phyloP scores from a whole-genome alignment of 2,797 vertebrate genomes.

The Periparus ater region DNA sequence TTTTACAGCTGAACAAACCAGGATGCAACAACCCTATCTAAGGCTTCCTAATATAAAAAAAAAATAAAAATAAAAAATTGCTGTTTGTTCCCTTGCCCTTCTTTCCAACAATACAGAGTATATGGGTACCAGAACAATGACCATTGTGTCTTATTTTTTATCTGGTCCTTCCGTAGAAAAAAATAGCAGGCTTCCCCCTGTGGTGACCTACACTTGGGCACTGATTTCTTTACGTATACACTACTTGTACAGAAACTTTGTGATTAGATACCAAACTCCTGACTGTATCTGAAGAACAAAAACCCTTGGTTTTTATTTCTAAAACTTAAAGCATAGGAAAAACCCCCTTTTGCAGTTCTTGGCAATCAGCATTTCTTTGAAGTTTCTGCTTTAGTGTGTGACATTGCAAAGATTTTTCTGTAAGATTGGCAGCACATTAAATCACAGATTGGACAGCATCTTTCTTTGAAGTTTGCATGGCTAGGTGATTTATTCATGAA shows the following conservation, averaged over 20 bases:
- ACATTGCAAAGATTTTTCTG: constrained; percentile 1
- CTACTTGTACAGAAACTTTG: not conserved
- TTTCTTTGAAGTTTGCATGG: constrained; percentile 33
- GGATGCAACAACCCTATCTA: not conserved
- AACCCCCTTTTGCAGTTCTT: not conserved
- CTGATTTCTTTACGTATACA: not conserved
- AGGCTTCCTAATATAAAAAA: not conserved
- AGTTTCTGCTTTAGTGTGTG: constrained; percentile 3
- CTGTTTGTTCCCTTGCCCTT: not conserved
- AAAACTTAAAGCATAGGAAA: not conserved
- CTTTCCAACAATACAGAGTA: not conserved
- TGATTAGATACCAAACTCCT: not conserved
- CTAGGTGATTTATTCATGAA: not conserved
- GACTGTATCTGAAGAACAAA: not conserved
- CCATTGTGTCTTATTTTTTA: not conserved
- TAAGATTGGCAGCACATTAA: constrained; percentile 23
- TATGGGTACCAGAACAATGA: not conserved
- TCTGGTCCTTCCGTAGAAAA: not conserved
- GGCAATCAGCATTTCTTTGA: constrained; percentile 31
- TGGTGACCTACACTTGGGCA: not conserved
- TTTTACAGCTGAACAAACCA: not conserved
- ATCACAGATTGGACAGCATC: not conserved
- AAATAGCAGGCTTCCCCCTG: not conserved
- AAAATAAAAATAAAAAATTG: fast-evolving
- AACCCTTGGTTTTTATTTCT: not conserved